Base-by-base conservation (phyloP, 2,113 vertebrate species). In the Lates calcarifer region DNA sequence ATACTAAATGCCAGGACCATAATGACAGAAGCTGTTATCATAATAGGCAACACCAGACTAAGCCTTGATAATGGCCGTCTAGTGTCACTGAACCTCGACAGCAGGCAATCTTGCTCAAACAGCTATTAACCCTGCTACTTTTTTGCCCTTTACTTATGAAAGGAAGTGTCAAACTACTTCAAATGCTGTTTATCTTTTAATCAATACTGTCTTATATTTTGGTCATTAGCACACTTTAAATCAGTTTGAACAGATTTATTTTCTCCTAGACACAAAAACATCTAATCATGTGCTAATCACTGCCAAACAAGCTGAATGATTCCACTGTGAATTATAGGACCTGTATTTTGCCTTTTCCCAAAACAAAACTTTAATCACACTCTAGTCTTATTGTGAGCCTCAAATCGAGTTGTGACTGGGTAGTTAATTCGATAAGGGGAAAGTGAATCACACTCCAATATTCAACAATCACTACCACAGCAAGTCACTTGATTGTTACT, bases 11-110 rank as follows among this genome's bases (percentile, higher is more conserved):
- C 9, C 62, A 45, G 41, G 22, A 28, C 10, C 45, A 39, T 62
- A 64, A 71, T 66, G 64, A 86, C 26, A 77, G 45, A 69, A 62
- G 70, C 71, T 71, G 57, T 83, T 62, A 76, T 71, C 29, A 14
- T 56, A 78, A 73, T 58, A 62, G 70, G 56, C 22, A 82, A 66
- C 77, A 65, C 15, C 37, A 81, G 75, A 78, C 41, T 61, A 33
- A 47, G 45, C 45, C 77, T 81, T 76, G 79, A 56, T 87, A 80
- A 84, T 67, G 47, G 58, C 45, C n/a, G 75, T 63, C 78, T 60
- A 87, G 81, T 82, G 81, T 87, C 45, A 63, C 76, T 77, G 14
- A 77, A 88, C 83, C 56, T 70, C 81, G 74, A 65, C n/a, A 58
- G 33, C 41, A 47, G 64, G 47, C 61, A 65, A 31, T 69, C 22